Percentiles rank a stretch among this genome's conserved stretches.
These are phyloP conservation scores for Aquatica leii DNA, from an alignment of 2,888 invertebrate species.

Conservation along the genomic window DNA sequence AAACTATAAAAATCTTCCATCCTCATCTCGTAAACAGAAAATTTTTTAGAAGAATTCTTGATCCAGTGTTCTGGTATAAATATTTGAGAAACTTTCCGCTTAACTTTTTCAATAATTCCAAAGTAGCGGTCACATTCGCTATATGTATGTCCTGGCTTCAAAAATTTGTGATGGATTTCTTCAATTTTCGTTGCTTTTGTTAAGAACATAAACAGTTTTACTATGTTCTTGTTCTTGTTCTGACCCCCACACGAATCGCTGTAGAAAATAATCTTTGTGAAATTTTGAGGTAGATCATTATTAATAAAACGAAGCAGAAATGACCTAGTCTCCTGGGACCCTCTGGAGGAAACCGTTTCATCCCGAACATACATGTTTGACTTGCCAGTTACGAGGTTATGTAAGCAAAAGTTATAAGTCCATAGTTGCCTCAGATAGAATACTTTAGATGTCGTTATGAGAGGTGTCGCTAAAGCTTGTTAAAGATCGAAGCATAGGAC, in stretches of 20 bases:
- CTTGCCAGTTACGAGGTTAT: slow-evolving; percentile 4
- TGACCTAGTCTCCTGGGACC: background rate
- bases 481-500: too few relatives aligned
- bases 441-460: too few relatives aligned
- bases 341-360: slow-evolving; percentile 6
- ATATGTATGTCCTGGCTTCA: background rate
- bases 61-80: too few relatives aligned
- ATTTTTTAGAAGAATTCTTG: too few relatives aligned
- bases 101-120: background rate
- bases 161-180: background rate
- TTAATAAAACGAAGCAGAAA: background rate
- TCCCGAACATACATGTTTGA: slow-evolving; percentile 13
- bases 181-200: background rate
- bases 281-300: background rate
- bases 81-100: background rate
- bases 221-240: background rate
- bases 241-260: too few relatives aligned
- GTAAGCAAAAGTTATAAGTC: too few relatives aligned
- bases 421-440: too few relatives aligned
- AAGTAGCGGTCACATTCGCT: too few relatives aligned
- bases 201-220: background rate
- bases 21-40: background rate
- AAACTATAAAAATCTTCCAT: background rate
- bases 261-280: too few relatives aligned
- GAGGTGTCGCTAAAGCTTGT: too few relatives aligned